Conservation (phyloP, 2,888 invertebrate genomes). For the Nemotelus pantherinus region DNA sequence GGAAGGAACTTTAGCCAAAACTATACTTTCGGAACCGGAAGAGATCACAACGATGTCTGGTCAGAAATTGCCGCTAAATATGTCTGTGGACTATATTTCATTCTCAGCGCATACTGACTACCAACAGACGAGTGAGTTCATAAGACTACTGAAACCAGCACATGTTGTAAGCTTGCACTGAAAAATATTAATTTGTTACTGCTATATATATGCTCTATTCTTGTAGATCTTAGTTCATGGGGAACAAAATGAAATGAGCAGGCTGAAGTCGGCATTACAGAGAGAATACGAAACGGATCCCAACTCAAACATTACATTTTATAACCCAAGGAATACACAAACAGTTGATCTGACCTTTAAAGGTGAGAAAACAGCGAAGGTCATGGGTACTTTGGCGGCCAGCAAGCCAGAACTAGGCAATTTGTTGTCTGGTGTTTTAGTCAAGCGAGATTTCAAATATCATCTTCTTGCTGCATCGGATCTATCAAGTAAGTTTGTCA, state of each 20-base stretch:
- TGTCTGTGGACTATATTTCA: conserved; percentile 99
- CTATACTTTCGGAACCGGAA: conserved; percentile 95
- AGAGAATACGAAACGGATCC: conserved; percentile 92
- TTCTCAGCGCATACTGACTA: conserved; percentile 99
- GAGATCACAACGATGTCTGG: conserved; percentile 96
- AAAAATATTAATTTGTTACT: not conserved
- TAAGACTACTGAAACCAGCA: conserved; percentile 91
- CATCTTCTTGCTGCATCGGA: conserved; percentile 92
- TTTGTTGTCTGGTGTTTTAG: conserved; percentile 89
- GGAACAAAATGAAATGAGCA: conserved; percentile 98
- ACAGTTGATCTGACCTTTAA: conserved; percentile 92
- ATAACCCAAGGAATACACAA: conserved; percentile 97
- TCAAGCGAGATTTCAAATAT: conserved; percentile 98
- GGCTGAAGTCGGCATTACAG: conserved; percentile 92
- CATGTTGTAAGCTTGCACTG: conserved; percentile 77
- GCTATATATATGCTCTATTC: not conserved
- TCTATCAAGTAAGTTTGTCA: conserved; percentile 70
- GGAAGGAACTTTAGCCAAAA: conserved; percentile 90
- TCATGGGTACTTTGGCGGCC: conserved; percentile 91
- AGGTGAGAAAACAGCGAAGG: conserved; percentile 98
- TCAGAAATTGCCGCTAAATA: conserved; percentile 93
- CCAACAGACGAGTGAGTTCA: conserved; percentile 97
- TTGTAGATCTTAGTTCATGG: conserved; percentile 91
- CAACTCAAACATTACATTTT: conserved; percentile 82
- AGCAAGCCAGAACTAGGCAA: conserved; percentile 81